Percentiles rank a stretch among this genome's conserved stretches.
Evolutionary conservation across 1,140 invertebrate species (phyloP).

Genomic region (Listronotus oregonensis): DNA sequence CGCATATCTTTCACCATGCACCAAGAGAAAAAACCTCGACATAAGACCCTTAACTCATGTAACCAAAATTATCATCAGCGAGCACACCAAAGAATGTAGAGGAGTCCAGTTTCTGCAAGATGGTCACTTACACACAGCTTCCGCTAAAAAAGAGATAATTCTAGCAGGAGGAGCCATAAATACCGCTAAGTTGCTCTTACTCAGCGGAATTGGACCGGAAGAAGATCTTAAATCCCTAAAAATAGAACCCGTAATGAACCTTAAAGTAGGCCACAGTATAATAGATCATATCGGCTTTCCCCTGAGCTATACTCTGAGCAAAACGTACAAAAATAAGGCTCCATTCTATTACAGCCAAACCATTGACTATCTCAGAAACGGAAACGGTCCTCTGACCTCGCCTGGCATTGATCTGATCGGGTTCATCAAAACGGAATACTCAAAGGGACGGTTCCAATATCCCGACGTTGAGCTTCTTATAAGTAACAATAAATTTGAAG

Average conservation of each 20-base stretch:
- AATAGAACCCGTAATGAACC: slow-evolving; percentile 56
- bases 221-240: slow-evolving; percentile 58
- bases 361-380: slow-evolving; percentile 54
- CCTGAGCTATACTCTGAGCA: slow-evolving; percentile 43
- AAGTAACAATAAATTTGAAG: slow-evolving; percentile 18
- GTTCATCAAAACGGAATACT: slow-evolving; percentile 55
- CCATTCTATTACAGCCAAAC: slow-evolving; percentile 37
- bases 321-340: slow-evolving; percentile 53
- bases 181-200: slow-evolving; percentile 83
- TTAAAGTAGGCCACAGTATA: slow-evolving; percentile 63
- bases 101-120: slow-evolving; percentile 67
- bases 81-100: slow-evolving; percentile 62
- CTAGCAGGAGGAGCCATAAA: slow-evolving; percentile 81
- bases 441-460: slow-evolving; percentile 50
- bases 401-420: slow-evolving; percentile 55
- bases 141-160: slow-evolving; percentile 71
- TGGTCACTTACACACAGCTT: slow-evolving; percentile 54
- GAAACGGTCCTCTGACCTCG: slow-evolving; percentile 55
- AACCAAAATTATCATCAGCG: slow-evolving; percentile 67
- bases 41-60: slow-evolving; percentile 63
- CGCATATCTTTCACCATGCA: slow-evolving; percentile 61
- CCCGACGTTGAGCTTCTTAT: slow-evolving; percentile 63
- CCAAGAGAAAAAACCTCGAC: slow-evolving; percentile 68
- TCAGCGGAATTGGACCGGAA: slow-evolving; percentile 78
- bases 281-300: slow-evolving; percentile 61